Percentiles rank a stretch among this genome's conserved stretches.
phyloP scores from a whole-genome alignment of 2,797 vertebrate genomes.

The Diplodus puntazzo region DNA sequence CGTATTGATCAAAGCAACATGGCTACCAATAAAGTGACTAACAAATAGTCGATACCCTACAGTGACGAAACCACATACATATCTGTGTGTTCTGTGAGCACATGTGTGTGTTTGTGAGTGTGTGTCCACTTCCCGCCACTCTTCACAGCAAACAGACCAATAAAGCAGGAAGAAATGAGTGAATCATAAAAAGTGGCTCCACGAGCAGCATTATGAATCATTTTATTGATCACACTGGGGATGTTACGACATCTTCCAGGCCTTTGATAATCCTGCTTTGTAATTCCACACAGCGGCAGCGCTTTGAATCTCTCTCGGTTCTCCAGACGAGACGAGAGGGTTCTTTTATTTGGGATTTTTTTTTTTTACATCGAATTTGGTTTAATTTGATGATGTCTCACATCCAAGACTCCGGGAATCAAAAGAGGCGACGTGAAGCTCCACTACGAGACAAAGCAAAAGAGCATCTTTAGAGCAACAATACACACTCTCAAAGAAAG shows the following conservation, averaged over 20 bases:
- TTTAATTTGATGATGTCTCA: not conserved
- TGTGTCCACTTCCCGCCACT: conserved; percentile 2
- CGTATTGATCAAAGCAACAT: not conserved
- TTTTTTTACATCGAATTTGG: not conserved
- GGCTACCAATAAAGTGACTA: not conserved
- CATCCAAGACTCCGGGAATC: too few relatives aligned
- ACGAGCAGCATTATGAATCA: conserved; percentile 29
- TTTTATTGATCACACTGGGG: conserved; percentile 54
- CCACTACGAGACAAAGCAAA: too few relatives aligned
- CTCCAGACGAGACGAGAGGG: not conserved
- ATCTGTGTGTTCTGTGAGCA: not conserved
- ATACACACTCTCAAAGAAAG: too few relatives aligned
- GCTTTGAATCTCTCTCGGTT: conserved; percentile 5
- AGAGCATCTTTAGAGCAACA: too few relatives aligned
- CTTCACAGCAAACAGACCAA: conserved; percentile 36
- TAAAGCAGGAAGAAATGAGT: conserved; percentile 19
- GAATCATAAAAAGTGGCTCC: conserved; percentile 37
- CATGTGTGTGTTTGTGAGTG: not conserved
- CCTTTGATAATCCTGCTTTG: conserved; percentile 49
- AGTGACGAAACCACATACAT: not conserved
- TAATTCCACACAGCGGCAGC: conserved; percentile 26
- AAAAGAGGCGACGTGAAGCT: too few relatives aligned
- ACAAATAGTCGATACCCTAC: not conserved
- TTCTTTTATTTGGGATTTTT: not conserved
- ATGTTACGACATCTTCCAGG: conserved; percentile 51